Base-by-base conservation (phyloP, 2,888 invertebrate genomes). In the Cecidostiba fungosa region DNA sequence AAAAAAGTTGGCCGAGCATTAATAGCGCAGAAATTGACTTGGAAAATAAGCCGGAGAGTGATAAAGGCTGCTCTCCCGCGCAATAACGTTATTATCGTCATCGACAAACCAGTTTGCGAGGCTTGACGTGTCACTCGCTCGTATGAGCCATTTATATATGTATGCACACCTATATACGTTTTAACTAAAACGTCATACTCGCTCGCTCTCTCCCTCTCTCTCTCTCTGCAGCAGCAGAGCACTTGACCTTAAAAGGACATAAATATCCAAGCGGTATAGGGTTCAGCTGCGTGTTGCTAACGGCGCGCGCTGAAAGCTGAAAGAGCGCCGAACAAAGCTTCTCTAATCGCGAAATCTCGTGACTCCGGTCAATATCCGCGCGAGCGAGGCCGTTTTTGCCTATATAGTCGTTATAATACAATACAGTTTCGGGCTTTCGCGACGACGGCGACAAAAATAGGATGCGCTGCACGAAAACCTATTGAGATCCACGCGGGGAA, bases 301-400 rank as follows among this genome's bases (percentile, higher is more conserved):
- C 32, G 39, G 72, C 72, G 72, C 10, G 39, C 43, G 8, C 74
- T 74, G 14, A 26, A 26, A 39, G 8, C 74, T 74, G 14, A 26
- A 26, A 39, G 74, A 74, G 43, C 59, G 4, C 16, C 12, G 16
- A 14, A 69, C 66, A 43, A 26, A 43, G 47, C 23, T n/a, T 19
- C 19, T 77, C 73, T 85, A 87, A 87, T 87, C 80, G 81, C 70
- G 16, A 29, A 74, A 85, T 87, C 76, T 85, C 87, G 87, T 87
- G 87, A 87, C 87, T 87, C 62, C 70, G 81, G 77, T 81, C 85
- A 85, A 85, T 87, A 85, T 81, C 77, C 85, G 66, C 70, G 26
- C 59, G 23, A 19, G 50, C 66, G 72, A 43, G 29, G 85, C 88
- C 88, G 88, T 87, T 88, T 88, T 87, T 87, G 88, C 85, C 26